phyloP scores from a whole-genome alignment of 2,113 vertebrate species.

The Regulus satrapa region DNA sequence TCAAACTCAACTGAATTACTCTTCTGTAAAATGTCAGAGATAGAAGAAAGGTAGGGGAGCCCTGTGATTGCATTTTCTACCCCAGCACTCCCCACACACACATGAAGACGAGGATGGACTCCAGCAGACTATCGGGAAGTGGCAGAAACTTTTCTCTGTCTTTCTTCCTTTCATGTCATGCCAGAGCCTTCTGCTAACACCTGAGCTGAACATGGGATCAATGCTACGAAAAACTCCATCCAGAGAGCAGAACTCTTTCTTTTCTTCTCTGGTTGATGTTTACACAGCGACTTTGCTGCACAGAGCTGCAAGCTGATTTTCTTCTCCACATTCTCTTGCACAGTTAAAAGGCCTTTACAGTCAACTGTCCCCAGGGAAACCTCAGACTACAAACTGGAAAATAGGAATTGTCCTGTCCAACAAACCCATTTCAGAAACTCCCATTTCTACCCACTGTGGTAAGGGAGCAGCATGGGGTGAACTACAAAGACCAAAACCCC shows the following conservation, averaged over 20 bases:
- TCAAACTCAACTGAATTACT: background rate
- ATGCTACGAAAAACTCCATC: background rate
- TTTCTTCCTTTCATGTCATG: background rate
- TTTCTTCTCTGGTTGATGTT: background rate
- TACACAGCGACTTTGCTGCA: background rate
- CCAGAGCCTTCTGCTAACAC: background rate
- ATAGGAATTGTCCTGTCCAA: background rate
- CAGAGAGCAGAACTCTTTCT: background rate
- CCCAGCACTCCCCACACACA: background rate
- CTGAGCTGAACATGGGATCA: background rate
- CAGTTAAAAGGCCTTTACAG: background rate
- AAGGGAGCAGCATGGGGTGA: fast-evolving
- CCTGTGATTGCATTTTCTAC: background rate
- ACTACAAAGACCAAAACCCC: background rate
- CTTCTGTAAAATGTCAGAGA: background rate
- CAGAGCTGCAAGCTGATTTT: background rate
- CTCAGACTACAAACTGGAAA: background rate
- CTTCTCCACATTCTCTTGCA: background rate
- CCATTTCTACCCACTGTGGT: background rate
- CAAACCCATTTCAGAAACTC: background rate
- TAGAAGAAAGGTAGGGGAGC: background rate
- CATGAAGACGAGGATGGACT: background rate
- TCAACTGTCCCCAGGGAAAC: background rate
- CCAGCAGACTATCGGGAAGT: background rate
- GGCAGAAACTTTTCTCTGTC: background rate